Base-by-base conservation (phyloP, 2,888 invertebrate genomes). In the Morpho helenor region DNA sequence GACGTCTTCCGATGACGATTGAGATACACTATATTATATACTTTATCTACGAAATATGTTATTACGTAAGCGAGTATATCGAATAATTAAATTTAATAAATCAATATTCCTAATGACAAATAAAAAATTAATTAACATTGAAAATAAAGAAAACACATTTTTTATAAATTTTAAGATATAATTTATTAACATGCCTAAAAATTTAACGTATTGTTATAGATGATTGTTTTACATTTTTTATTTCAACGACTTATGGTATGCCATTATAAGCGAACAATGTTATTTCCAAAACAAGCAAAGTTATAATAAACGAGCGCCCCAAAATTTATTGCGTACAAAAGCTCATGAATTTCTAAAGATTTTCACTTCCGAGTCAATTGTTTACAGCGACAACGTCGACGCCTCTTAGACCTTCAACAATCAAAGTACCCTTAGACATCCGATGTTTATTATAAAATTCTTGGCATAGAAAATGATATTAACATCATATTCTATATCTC, bases 351-450 rank as follows among this genome's bases (percentile, higher is more conserved):
- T 69, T 63, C 61, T 66, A 68, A 62, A 66, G 67, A 65, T 67
- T 68, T 31, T 70, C 63, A 60, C 67, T 65, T 70, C 63, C 58
- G 64, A 63, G 64, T 68, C 68, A 69, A 70, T 67, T 67, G 66
- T 67, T 64, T 71, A 59, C 62, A 55, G 66, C 55, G 66, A 64
- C 63, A 60, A 63, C 65, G 61, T 62, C 61, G 64, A 65, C 63
- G 62, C 60, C 56, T 49, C 52, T 56, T 60, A 63, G 58, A 61
- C 64, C 59, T 54, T 56, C 40, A 22, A 48, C 54, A 54, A 23
- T 23, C 41, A 7, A 47, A 46, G 52, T 2, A 31, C 42, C 42
- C 48, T 54, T 31, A 31, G 31, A 31, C 31, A 31, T 31, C 31
- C 31, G 31, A 31, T 31, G 31, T 31, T 5, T 39, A 52, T 52